These are phyloP conservation scores for Calonectris borealis DNA, from an alignment of 2,113 vertebrate species.

Conservation along the genomic window DNA sequence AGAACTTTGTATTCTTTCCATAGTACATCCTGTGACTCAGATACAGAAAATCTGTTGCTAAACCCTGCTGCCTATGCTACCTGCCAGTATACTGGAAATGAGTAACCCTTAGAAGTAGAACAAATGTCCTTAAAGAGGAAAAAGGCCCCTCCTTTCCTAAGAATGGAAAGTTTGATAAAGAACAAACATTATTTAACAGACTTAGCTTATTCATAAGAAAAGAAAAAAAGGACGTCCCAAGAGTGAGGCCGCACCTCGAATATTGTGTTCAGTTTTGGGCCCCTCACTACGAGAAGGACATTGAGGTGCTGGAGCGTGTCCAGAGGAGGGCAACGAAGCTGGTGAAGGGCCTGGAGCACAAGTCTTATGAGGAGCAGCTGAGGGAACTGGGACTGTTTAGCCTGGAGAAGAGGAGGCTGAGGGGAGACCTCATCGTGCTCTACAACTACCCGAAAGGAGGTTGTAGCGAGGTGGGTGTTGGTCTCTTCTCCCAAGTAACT, in stretches of 20 bases:
- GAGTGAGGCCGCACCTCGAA: not conserved
- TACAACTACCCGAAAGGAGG: no score
- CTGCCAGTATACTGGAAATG: not conserved
- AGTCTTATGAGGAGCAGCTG: no score
- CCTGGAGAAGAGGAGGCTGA: no score
- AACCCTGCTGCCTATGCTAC: not conserved
- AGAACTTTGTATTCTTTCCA: not conserved
- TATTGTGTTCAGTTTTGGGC: no score
- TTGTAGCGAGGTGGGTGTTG: no score
- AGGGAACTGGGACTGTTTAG: no score
- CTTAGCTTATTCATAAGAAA: not conserved
- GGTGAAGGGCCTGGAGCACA: no score
- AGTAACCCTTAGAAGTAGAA: not conserved
- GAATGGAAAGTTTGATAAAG: not conserved
- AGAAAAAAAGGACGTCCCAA: not conserved
- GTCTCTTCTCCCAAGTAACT: no score
- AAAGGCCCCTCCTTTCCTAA: not conserved
- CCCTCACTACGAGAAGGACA: no score
- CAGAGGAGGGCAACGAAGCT: no score
- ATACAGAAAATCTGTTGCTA: not conserved
- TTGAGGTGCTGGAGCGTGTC: no score
- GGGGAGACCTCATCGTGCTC: no score
- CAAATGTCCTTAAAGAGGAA: not conserved
- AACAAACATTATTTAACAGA: not conserved
- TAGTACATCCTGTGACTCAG: conserved; percentile 8